Conservation (phyloP, 2,797 vertebrate genomes). For the Silurus aristotelis region DNA sequence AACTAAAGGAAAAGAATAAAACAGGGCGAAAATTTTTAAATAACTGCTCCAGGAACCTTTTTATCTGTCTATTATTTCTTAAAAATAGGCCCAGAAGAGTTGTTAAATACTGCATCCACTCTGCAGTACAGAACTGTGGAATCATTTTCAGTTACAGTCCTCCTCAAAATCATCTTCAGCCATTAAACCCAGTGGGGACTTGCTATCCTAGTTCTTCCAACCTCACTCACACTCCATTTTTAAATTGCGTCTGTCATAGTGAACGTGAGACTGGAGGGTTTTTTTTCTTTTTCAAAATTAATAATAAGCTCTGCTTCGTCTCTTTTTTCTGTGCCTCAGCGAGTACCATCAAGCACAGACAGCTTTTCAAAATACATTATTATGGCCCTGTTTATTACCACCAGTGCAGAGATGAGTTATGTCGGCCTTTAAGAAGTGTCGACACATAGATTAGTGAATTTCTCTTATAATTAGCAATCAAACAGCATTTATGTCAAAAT, state of each 20-base stretch:
- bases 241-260: slow-evolving; percentile 23
- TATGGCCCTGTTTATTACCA: slow-evolving; percentile 4
- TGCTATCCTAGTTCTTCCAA: slow-evolving; percentile 16
- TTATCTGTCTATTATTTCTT: slow-evolving; percentile 10
- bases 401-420: slow-evolving; percentile 7
- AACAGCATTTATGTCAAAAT: slow-evolving; percentile 12
- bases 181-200: neutral
- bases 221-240: slow-evolving; percentile 11
- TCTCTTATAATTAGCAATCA: slow-evolving; percentile 4
- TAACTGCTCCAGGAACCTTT: slow-evolving; percentile 8
- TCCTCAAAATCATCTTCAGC: slow-evolving; percentile 15
- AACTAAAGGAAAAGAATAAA: neutral
- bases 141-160: slow-evolving; percentile 6
- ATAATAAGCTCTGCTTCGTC: neutral
- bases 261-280: slow-evolving; percentile 7
- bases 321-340: slow-evolving; percentile 13
- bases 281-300: neutral
- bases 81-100: neutral
- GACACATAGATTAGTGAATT: slow-evolving; percentile 12
- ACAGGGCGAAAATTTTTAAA: neutral
- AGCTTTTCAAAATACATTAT: slow-evolving; percentile 17
- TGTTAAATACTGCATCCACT: slow-evolving; percentile 18
- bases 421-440: neutral
- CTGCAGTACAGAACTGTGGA: neutral
- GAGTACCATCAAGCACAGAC: slow-evolving; percentile 3